These are phyloP conservation scores for Aphidius gifuensis DNA, from an alignment of 1,140 invertebrate species.

Conservation along the genomic window DNA sequence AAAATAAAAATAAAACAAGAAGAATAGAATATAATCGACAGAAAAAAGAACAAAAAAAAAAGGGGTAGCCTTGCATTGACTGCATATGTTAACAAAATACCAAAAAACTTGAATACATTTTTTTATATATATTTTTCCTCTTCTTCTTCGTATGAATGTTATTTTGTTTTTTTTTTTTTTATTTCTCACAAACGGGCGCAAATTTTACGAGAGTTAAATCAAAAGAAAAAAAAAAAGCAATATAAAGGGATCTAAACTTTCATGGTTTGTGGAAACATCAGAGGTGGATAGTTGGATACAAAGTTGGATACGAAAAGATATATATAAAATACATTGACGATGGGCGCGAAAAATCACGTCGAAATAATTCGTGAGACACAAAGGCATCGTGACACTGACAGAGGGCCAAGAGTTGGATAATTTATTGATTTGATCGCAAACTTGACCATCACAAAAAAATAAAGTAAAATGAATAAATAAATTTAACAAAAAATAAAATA, in stretches of 20 bases:
- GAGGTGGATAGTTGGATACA: too few relatives aligned
- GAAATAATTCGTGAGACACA: constrained; percentile 22
- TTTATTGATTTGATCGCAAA: constrained; percentile 25
- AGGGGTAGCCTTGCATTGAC: constrained; percentile 7
- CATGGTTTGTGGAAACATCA: background rate
- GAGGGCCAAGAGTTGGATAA: constrained; percentile 23
- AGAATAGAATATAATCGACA: constrained; percentile 13
- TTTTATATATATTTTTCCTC: too few relatives aligned
- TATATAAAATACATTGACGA: background rate
- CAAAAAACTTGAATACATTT: background rate
- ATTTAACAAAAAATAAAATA: constrained; percentile 45
- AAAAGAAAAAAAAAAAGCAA: background rate
- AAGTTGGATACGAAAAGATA: too few relatives aligned
- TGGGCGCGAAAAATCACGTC: constrained; percentile 1
- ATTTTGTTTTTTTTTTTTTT: too few relatives aligned
- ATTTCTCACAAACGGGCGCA: background rate
- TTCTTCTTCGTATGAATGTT: too few relatives aligned
- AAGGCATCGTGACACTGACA: constrained; percentile 18
- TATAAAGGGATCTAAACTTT: constrained; percentile 5
- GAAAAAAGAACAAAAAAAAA: constrained; percentile 15
- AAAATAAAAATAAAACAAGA: constrained; percentile 17
- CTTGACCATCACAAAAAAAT: constrained; percentile 9
- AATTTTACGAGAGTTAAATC: constrained; percentile 16
- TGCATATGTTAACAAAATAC: constrained; percentile 8
- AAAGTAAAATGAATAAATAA: constrained; percentile 28